A percentile compares a stretch with the other conserved stretches of the same genome.
Conservation (phyloP, 1,140 invertebrate genomes). For the Dysdera silvatica region DNA sequence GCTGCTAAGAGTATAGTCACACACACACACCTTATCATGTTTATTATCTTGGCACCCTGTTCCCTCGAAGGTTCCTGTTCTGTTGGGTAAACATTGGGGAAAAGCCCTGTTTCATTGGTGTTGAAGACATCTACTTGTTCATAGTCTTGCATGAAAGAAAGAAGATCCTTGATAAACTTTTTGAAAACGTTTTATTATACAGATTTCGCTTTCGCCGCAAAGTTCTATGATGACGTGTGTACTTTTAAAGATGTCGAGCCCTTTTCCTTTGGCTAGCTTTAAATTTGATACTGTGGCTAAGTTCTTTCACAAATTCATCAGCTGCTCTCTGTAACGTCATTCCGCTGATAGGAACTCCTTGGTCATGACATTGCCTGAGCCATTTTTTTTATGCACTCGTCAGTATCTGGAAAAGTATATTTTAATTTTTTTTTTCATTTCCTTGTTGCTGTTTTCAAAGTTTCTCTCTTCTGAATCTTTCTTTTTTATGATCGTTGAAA, state of each 20-base stretch:
- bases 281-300: not conserved
- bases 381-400: no score
- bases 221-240: not conserved
- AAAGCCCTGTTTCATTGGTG: not conserved
- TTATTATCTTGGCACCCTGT: not conserved
- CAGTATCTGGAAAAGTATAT: no score
- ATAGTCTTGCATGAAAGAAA: no score
- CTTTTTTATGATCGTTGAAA: no score
- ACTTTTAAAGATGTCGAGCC: not conserved
- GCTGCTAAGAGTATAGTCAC: not conserved
- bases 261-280: not conserved
- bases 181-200: no score
- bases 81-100: not conserved
- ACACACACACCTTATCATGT: not conserved
- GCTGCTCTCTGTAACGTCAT: not conserved
- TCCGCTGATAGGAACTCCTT: not conserved
- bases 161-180: no score
- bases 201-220: no score
- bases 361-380: not conserved
- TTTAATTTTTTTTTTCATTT: no score
- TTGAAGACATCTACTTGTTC: not conserved
- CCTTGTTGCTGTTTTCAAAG: no score
- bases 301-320: not conserved
- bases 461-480: no score
- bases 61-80: not conserved